Evolutionary conservation across 2,797 vertebrate genomes (phyloP).

Genomic region (Catostomus latipinnis): DNA sequence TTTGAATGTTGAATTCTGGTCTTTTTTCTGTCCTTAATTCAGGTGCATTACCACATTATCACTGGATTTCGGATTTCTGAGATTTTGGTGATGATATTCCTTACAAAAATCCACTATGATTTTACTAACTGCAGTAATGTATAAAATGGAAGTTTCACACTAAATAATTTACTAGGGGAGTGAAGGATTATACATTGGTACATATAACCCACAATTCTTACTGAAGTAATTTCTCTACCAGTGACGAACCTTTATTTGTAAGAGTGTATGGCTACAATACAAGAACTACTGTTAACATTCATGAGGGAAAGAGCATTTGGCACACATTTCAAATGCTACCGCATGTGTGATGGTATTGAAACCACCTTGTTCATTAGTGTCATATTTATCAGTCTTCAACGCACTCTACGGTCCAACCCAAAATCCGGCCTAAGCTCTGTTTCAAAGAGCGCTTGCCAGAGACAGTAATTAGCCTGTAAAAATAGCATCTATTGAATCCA

Average conservation of each 20-base stretch:
- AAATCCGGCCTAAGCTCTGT: conserved; percentile 15
- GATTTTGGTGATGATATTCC: too few relatives aligned
- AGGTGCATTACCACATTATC: neutral
- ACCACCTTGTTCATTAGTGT: conserved; percentile 9
- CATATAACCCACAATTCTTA: too few relatives aligned
- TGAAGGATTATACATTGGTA: too few relatives aligned
- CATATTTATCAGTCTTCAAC: conserved; percentile 28
- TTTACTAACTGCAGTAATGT: neutral
- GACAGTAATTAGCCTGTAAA: conserved; percentile 48
- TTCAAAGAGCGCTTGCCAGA: conserved; percentile 25
- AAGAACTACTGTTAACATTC: neutral
- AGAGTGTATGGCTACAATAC: neutral
- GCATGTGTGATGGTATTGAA: conserved; percentile 13
- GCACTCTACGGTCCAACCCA: neutral
- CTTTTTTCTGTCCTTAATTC: neutral
- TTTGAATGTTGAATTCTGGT: neutral
- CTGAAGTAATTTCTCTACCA: too few relatives aligned
- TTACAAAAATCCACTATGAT: too few relatives aligned
- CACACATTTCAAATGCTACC: neutral
- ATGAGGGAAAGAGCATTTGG: conserved; percentile 2
- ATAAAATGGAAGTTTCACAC: too few relatives aligned
- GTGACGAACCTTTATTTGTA: neutral
- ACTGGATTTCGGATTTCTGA: neutral
- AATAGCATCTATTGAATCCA: conserved; percentile 37
- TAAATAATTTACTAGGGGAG: too few relatives aligned